Percentiles rank a stretch among this genome's conserved stretches.
Conservation (phyloP, 2,113 vertebrate species). For the Polypterus bichir region DNA sequence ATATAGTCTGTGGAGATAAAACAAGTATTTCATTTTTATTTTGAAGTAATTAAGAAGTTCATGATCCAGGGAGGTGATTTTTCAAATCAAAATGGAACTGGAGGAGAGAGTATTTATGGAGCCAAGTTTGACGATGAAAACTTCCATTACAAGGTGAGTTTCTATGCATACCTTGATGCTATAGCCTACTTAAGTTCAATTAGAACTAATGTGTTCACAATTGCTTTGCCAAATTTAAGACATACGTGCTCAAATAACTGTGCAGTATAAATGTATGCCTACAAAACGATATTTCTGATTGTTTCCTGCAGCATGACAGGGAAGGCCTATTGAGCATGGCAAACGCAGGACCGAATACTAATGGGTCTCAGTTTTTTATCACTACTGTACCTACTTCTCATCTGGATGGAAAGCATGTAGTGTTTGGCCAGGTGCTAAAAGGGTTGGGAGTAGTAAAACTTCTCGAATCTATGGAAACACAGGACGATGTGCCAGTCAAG, state of each 20-base stretch:
- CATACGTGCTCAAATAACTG: no score
- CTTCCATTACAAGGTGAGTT: constrained; percentile 81
- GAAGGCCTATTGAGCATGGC: constrained; percentile 90
- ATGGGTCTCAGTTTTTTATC: constrained; percentile 95
- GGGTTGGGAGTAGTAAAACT: constrained; percentile 77
- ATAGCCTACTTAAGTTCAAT: neutral
- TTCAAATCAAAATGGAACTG: constrained; percentile 90
- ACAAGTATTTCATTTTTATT: constrained; percentile 9
- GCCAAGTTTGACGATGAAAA: constrained; percentile 98
- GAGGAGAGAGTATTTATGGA: constrained; percentile 95
- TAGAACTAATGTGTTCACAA: neutral
- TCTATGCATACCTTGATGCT: neutral
- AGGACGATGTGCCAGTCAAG: constrained; percentile 66
- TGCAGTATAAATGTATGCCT: neutral
- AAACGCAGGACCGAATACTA: constrained; percentile 79
- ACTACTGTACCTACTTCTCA: constrained; percentile 83
- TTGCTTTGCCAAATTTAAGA: no score
- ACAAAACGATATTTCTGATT: neutral
- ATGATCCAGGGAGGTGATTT: constrained; percentile 97
- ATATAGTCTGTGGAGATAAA: neutral
- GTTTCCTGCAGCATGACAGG: constrained; percentile 63
- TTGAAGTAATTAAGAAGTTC: constrained; percentile 88
- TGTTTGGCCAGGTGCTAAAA: constrained; percentile 85
- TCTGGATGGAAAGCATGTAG: constrained; percentile 82
- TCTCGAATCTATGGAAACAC: constrained; percentile 69